These are phyloP conservation scores for Bombyx huttoni DNA, from an alignment of 2,888 invertebrate genomes.

Conservation along the genomic window DNA sequence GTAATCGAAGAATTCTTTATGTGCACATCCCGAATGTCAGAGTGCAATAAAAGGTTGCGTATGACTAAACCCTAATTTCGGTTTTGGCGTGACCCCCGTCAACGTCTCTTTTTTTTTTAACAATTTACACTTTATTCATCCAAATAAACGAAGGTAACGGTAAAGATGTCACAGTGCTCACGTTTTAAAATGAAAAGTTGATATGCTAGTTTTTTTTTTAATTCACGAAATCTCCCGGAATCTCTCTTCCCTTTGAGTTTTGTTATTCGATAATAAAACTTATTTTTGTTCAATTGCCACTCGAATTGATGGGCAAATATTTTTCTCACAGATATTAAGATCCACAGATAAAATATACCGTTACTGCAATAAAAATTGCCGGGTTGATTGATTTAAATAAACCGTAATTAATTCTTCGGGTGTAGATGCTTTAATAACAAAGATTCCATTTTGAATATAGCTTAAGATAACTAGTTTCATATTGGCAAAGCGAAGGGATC, in stretches of 20 bases:
- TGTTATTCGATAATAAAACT: constrained; percentile 30
- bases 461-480: constrained; percentile 31
- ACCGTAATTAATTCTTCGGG: background rate
- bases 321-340: constrained; percentile 50
- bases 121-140: constrained; percentile 54
- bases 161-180: constrained; percentile 52
- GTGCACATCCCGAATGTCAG: constrained; percentile 54
- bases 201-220: constrained; percentile 56
- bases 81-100: constrained; percentile 68
- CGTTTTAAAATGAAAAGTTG: constrained; percentile 65
- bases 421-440: constrained; percentile 10
- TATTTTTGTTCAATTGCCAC: constrained; percentile 32
- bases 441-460: constrained; percentile 36
- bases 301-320: constrained; percentile 28
- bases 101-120: constrained; percentile 49
- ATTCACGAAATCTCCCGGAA: constrained; percentile 45
- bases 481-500: constrained; percentile 14
- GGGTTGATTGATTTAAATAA: no score
- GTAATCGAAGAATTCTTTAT: constrained; percentile 52
- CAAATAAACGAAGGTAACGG: constrained; percentile 49
- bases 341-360: constrained; percentile 1
- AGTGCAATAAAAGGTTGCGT: constrained; percentile 65
- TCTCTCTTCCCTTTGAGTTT: constrained; percentile 39
- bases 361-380: background rate
- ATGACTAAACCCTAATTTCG: constrained; percentile 63